Conservation (phyloP, 2,113 vertebrate genomes). For the Syrrhaptes paradoxus region DNA sequence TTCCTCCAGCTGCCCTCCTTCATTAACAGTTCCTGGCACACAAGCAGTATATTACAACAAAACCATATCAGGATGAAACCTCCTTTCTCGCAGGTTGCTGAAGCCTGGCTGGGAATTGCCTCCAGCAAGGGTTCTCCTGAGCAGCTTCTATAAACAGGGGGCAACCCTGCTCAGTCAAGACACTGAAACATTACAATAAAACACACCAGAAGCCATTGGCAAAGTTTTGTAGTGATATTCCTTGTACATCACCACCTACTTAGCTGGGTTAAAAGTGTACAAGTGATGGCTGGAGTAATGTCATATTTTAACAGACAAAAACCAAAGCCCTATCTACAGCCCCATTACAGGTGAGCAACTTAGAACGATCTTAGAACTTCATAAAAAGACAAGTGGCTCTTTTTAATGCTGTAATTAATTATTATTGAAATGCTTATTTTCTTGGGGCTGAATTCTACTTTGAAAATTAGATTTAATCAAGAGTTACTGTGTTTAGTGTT, state of each 20-base stretch:
- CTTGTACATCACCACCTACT: neutral
- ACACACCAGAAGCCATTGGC: neutral
- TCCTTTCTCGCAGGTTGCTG: neutral
- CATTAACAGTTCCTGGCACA: neutral
- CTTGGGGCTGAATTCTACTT: neutral
- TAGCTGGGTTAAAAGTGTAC: neutral
- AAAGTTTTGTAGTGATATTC: neutral
- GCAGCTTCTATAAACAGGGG: neutral
- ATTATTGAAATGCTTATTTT: neutral
- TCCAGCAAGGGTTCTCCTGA: neutral
- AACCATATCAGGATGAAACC: neutral
- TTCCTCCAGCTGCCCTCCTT: neutral
- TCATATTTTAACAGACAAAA: neutral
- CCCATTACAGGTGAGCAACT: neutral
- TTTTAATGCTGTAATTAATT: neutral
- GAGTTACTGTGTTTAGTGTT: neutral
- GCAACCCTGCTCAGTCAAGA: neutral
- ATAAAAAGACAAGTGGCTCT: neutral
- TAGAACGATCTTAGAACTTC: neutral
- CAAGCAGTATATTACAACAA: neutral
- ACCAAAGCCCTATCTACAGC: neutral
- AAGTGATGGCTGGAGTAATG: rapidly evolving
- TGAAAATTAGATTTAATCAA: neutral
- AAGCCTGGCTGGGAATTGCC: neutral
- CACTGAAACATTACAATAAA: neutral